Evolutionary conservation across 2,113 vertebrate genomes (phyloP).

Genomic region (Lichenostomus cassidix): DNA sequence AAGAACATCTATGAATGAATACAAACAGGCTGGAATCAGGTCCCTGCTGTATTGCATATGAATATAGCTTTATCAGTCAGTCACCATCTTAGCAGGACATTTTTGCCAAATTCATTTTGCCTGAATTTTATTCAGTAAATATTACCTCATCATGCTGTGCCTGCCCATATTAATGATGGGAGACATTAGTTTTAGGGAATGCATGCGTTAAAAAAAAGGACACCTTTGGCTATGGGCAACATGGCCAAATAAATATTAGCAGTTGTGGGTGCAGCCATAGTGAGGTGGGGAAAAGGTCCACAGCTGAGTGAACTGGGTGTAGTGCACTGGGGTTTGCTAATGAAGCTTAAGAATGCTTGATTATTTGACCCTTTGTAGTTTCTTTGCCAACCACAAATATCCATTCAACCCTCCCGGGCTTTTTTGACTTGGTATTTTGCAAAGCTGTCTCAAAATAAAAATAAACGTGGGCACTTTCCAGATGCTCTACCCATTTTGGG

Average conservation of each 20-base stretch:
- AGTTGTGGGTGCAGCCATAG: neutral
- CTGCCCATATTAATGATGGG: neutral
- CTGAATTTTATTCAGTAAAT: neutral
- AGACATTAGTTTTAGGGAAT: neutral
- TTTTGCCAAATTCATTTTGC: neutral
- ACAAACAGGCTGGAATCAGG: neutral
- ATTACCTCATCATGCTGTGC: neutral
- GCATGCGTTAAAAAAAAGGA: neutral
- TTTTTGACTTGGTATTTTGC: neutral
- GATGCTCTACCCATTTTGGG: neutral
- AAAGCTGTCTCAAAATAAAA: neutral
- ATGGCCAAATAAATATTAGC: neutral
- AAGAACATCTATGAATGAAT: neutral
- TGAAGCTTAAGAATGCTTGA: neutral
- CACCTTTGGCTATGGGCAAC: neutral
- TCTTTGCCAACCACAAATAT: neutral
- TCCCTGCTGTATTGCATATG: neutral
- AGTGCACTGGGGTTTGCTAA: neutral
- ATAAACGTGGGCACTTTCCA: neutral
- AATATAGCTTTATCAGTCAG: neutral
- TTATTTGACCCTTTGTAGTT: neutral
- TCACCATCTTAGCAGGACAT: rapidly evolving
- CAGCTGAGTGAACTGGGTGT: rapidly evolving
- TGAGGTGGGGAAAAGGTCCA: neutral
- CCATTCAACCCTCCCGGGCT: neutral